Base-by-base conservation (phyloP, 2,113 vertebrate genomes). In the Mus spicilegus region DNA sequence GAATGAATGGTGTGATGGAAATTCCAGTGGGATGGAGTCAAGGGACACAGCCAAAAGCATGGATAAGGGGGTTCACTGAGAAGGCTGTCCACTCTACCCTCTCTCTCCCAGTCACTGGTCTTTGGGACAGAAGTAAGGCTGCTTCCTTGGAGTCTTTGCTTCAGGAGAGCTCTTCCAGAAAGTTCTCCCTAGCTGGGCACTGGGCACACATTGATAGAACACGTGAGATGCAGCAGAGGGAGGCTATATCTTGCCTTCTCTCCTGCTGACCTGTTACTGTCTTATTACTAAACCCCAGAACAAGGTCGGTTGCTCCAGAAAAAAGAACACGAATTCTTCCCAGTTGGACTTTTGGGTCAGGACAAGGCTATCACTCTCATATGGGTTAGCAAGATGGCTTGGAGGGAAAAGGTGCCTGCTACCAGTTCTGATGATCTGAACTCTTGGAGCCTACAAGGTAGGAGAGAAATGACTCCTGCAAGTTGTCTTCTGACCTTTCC, bases 1-100 rank as follows among this genome's bases (percentile, higher is more conserved):
- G 94, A 86, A 84, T 36, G 65, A 87, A 85, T 20, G 73, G 80
- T n/a, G 61, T 24, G 36, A 30, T 90, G 69, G 92, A 82, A 95
- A 94, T 46, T 24, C 65, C 42, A 10, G 76, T 61, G 30, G 42
- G 39, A 26, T 26, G 8, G 20, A 81, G 86, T 39, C 84, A n/a
- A 19, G 72, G 49, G 20, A 42, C 69, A 89, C 39, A 14, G 72
- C 86, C 28, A 33, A 54, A 22, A 82, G n/a, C 9, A 8, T 13
- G 67, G 58, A 42, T 1, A 36, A 26, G 39, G 89, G 73, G 89
- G 70, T 56, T 72, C n/a, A 2, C 19, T 22, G 77, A 22, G 54
- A 89, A 75, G 28, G 8, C 19, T 51, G 3, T 75, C 22, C 51
- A 14, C 63, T 28, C 33, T 69, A 4, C 3, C 11, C 4, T 39